Conservation (phyloP, 2,888 invertebrate genomes). For the Rhodophaea formosa region DNA sequence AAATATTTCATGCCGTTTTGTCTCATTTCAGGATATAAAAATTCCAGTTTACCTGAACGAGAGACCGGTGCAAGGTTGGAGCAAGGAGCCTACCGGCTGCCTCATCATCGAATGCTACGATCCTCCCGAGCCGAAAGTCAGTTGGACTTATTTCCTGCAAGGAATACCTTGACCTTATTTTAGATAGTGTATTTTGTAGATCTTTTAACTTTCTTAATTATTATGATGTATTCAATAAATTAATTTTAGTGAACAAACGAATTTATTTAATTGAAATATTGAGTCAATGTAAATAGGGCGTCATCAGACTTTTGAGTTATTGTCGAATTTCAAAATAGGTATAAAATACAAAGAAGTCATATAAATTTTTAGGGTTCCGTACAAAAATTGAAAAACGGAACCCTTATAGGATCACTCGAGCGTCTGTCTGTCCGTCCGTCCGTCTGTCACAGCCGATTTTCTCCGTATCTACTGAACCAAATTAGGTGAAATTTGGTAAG, state of each 20-base stretch:
- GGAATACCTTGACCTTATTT: constrained; percentile 43
- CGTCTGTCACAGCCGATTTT: too few relatives aligned
- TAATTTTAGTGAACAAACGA: neutral
- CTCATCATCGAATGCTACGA: constrained; percentile 61
- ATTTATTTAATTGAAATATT: neutral
- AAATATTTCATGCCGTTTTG: neutral
- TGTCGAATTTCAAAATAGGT: too few relatives aligned
- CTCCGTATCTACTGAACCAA: too few relatives aligned
- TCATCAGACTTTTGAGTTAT: too few relatives aligned
- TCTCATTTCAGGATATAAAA: constrained; percentile 50
- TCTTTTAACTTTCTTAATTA: constrained; percentile 23
- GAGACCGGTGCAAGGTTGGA: constrained; percentile 34
- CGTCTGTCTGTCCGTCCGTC: too few relatives aligned
- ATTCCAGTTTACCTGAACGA: constrained; percentile 54
- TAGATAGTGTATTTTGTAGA: constrained; percentile 23
- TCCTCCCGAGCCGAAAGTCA: constrained; percentile 53
- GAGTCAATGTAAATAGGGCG: too few relatives aligned
- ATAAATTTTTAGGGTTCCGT: too few relatives aligned
- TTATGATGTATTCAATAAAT: constrained; percentile 22
- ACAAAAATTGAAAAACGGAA: too few relatives aligned
- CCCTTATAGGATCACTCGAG: too few relatives aligned
- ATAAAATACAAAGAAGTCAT: too few relatives aligned
- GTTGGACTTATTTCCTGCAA: constrained; percentile 71
- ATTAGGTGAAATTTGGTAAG: too few relatives aligned
- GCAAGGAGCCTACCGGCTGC: constrained; percentile 54